These are phyloP conservation scores for Catagonus wagneri DNA, from an alignment of 2,113 vertebrate species.

Conservation along the genomic window DNA sequence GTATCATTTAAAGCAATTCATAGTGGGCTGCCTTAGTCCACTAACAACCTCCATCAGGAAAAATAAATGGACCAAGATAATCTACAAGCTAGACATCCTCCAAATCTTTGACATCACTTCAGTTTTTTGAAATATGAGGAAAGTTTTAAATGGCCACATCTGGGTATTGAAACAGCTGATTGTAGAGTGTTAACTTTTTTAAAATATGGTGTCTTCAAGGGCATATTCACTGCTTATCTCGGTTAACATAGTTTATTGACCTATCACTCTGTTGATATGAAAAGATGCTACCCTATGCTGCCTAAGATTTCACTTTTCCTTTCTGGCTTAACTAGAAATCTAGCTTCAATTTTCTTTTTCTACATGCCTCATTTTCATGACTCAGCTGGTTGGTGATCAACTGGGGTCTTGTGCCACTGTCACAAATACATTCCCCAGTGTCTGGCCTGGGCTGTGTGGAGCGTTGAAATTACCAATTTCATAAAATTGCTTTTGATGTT, in stretches of 20 bases:
- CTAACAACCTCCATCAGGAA: neutral
- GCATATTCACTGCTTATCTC: neutral
- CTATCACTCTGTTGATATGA: neutral
- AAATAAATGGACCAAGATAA: neutral
- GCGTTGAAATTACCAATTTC: slow-evolving; percentile 80
- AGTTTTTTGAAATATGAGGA: neutral
- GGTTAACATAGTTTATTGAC: neutral
- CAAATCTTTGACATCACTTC: neutral
- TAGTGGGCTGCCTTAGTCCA: neutral
- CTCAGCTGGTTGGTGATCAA: slow-evolving; percentile 60
- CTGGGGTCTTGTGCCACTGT: slow-evolving; percentile 14
- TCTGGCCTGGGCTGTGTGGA: neutral
- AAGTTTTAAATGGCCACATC: neutral
- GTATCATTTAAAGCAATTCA: neutral
- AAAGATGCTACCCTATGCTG: neutral
- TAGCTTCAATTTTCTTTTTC: neutral
- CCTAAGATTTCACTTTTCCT: neutral
- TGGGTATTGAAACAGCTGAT: neutral
- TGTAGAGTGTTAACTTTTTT: neutral
- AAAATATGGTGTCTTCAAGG: neutral
- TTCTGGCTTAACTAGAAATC: neutral
- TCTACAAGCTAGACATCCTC: neutral
- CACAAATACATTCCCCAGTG: neutral
- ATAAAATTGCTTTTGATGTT: slow-evolving; percentile 79
- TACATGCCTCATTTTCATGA: slow-evolving; percentile 46